A percentile compares a stretch with the other conserved stretches of the same genome.
phyloP scores from a whole-genome alignment of 2,113 vertebrate genomes.

The Lampris megalopsis region DNA sequence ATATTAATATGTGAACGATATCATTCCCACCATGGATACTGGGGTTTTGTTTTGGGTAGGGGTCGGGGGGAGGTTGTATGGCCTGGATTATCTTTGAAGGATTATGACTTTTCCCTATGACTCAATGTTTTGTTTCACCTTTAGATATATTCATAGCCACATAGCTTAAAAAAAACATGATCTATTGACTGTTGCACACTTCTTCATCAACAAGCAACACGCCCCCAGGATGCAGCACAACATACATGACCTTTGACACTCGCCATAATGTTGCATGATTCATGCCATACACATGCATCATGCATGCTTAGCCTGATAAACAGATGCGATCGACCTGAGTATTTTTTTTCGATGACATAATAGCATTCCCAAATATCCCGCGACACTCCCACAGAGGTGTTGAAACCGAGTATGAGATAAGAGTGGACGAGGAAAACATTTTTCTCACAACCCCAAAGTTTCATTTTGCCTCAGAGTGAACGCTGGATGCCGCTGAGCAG shows the following conservation, averaged over 20 bases:
- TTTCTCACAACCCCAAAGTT: not conserved
- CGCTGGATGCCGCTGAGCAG: constrained; percentile 67
- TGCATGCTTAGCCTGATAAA: constrained; percentile 54
- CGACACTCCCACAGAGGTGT: constrained; percentile 22
- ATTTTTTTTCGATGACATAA: constrained; percentile 35
- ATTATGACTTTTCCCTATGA: constrained; percentile 1
- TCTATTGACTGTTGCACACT: constrained; percentile 10
- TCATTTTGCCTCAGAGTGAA: constrained; percentile 62
- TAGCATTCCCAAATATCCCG: constrained; percentile 24
- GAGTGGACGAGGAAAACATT: constrained; percentile 54
- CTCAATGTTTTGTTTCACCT: constrained; percentile 13
- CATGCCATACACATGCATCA: constrained; percentile 30
- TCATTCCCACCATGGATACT: constrained; percentile 5
- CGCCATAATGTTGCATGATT: constrained; percentile 39
- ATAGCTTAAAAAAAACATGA: not conserved
- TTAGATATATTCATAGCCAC: not conserved
- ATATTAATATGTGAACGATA: constrained; percentile 24
- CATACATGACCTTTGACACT: constrained; percentile 50
- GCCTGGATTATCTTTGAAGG: constrained; percentile 4
- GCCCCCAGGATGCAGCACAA: constrained; percentile 11
- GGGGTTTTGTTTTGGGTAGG: too few species aligned
- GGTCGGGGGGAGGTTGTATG: not conserved
- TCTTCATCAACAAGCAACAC: constrained; percentile 25
- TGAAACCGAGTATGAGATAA: constrained; percentile 50
- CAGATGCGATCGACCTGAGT: constrained; percentile 10